Base-by-base conservation (phyloP, 2,888 invertebrate genomes). In the Nowickia ferox region DNA sequence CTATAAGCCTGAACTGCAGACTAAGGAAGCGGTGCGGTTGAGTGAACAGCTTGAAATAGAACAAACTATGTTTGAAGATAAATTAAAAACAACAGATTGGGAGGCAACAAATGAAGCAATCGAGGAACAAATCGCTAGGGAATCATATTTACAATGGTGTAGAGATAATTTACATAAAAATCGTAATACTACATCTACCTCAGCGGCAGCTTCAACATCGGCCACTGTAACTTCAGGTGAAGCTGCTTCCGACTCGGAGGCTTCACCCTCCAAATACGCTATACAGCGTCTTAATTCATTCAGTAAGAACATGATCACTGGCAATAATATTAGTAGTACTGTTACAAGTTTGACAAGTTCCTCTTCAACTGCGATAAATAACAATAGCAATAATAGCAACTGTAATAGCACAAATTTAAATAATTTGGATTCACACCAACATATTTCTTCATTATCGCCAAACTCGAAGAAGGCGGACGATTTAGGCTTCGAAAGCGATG, bases 101-200 rank as follows among this genome's bases (percentile, higher is more conserved):
- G 97, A 98, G 92, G 96, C 97, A 10, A 98, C 97, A 0, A 97
- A 97, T 91, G 97, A 97, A 92, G 96, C 96, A n/a, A 96, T 97
- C 78, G 96, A 97, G 90, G 97, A 97, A 91, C 97, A 97, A 93
- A 96, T 97, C 11, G 97, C 97, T 8, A 93, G 97, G 17, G 97
- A 97, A 92, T 97, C 96, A 55, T 97, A 97, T 92, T 94, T 97
- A 66, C 96, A 97, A 91, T 97, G 96, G 96, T 93, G 96, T 66
- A 94, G 95, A 84, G 95, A 95, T 76, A 95, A 95, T 90, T 94
- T 95, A 91, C 94, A 94, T 89, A 93, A 94, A 69, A 87, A 89
- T n/a, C 90, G 92, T 48, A 84, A 87, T 61, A 80, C 84, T 19
- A 85, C 87, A 44, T 85, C 88, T 59, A 86, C 87, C 44, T 81